Evolutionary conservation across 2,888 invertebrate genomes (phyloP).

Genomic region (Heliconius sara): DNA sequence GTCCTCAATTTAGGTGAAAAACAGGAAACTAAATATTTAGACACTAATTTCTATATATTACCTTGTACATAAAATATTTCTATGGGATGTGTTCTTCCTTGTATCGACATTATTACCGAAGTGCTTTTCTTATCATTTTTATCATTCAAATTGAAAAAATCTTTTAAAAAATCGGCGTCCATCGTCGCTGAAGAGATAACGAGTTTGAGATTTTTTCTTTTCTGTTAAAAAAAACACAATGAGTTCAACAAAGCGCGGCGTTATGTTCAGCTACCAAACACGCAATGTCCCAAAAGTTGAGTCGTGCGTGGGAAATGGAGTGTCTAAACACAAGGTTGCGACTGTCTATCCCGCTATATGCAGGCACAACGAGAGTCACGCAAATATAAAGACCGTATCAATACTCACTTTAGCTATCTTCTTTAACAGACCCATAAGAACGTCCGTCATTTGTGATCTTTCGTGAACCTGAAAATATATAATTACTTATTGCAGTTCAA

Average conservation of each 20-base stretch:
- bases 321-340: background rate
- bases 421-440: conserved; percentile 95
- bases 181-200: conserved; percentile 98
- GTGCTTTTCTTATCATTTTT: conserved; percentile 66
- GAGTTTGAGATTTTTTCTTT: conserved; percentile 91
- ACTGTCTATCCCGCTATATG: background rate
- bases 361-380: too few species aligned
- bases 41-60: conserved; percentile 53
- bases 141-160: conserved; percentile 88
- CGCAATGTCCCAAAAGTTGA: too few species aligned
- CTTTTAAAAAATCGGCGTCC: conserved; percentile 93
- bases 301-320: background rate
- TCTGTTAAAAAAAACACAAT: conserved; percentile 78
- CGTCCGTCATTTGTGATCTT: conserved; percentile 95
- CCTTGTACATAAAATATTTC: conserved; percentile 91
- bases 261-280: background rate
- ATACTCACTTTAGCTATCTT: conserved; percentile 90
- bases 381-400: too few species aligned
- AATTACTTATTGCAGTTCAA: background rate
- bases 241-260: background rate
- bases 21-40: background rate
- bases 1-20: background rate
- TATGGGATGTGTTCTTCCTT: conserved; percentile 94
- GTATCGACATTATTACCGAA: conserved; percentile 92
- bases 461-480: conserved; percentile 89